Conservation (phyloP, 2,888 invertebrate species). For the Nebria brevicollis region DNA sequence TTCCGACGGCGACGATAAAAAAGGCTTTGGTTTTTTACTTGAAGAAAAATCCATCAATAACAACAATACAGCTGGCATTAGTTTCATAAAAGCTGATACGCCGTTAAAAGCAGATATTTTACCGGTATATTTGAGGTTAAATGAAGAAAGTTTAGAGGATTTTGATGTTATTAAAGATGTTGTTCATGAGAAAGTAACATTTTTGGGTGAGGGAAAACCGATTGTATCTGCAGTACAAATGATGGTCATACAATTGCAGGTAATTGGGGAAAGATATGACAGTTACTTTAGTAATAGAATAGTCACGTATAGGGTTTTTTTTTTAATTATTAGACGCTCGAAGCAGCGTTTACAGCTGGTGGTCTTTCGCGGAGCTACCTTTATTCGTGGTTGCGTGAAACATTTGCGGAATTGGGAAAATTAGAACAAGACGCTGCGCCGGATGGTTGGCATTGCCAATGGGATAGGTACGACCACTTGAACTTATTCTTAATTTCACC, state of each 20-base stretch:
- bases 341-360: constrained; percentile 70
- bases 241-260: constrained; percentile 72
- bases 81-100: constrained; percentile 58
- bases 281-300: not conserved
- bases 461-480: constrained; percentile 72
- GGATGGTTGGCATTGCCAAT: constrained; percentile 75
- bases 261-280: constrained; percentile 52
- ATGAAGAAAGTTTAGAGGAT: constrained; percentile 49
- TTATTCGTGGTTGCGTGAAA: constrained; percentile 69
- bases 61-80: constrained; percentile 58
- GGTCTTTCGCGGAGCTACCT: constrained; percentile 70
- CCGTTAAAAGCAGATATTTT: not conserved
- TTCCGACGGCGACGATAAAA: constrained; percentile 54
- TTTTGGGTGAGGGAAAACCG: constrained; percentile 68
- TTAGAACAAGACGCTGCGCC: constrained; percentile 75
- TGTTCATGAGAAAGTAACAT: constrained; percentile 68
- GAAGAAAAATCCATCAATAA: constrained; percentile 49
- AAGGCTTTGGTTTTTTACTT: constrained; percentile 59
- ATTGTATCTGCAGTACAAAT: constrained; percentile 68
- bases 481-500: not conserved
- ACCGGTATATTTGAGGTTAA: not conserved
- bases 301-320: not conserved
- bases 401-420: constrained; percentile 69
- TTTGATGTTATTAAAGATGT: constrained; percentile 62
- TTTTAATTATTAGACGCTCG: constrained; percentile 67